Conservation (phyloP, 2,888 invertebrate genomes). For the Epinotia ramella region DNA sequence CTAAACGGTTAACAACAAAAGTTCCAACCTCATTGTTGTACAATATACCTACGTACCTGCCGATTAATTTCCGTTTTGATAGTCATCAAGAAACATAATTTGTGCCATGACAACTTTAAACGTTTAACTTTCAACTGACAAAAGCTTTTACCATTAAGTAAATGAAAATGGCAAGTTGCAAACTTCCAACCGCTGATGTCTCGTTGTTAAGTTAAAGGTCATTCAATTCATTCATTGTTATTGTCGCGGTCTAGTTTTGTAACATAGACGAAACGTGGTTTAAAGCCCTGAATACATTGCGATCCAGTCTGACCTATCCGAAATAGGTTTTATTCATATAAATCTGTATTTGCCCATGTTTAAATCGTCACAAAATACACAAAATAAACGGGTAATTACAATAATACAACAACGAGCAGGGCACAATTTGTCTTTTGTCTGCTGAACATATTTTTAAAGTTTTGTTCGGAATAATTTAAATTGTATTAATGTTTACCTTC, state of each 20-base stretch:
- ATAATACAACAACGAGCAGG: no score
- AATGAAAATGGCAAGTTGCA: conserved; percentile 38
- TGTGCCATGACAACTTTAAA: conserved; percentile 22
- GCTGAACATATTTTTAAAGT: no score
- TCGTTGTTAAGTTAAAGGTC: conserved; percentile 9
- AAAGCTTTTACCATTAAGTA: conserved; percentile 44
- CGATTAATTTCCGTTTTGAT: conserved; percentile 39
- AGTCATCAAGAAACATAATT: conserved; percentile 20
- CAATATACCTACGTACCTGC: neutral
- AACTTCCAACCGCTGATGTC: conserved; percentile 21
- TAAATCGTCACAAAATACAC: neutral
- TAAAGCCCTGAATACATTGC: conserved; percentile 2
- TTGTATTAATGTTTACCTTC: no score
- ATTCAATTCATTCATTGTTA: conserved; percentile 22
- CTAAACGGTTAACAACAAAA: neutral
- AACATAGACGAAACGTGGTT: neutral
- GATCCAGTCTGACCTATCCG: conserved; percentile 4
- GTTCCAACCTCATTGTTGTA: neutral
- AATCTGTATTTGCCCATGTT: conserved; percentile 1
- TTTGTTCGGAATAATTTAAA: no score
- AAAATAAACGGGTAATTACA: no score
- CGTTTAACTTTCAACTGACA: conserved; percentile 29
- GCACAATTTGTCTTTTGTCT: no score
- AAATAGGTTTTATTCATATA: conserved; percentile 9
- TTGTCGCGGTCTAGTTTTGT: conserved; percentile 6